A percentile compares a stretch with the other conserved stretches of the same genome.
These are phyloP conservation scores for Lasioglossum leucozonium DNA, from an alignment of 2,888 invertebrate genomes.

Conservation along the genomic window DNA sequence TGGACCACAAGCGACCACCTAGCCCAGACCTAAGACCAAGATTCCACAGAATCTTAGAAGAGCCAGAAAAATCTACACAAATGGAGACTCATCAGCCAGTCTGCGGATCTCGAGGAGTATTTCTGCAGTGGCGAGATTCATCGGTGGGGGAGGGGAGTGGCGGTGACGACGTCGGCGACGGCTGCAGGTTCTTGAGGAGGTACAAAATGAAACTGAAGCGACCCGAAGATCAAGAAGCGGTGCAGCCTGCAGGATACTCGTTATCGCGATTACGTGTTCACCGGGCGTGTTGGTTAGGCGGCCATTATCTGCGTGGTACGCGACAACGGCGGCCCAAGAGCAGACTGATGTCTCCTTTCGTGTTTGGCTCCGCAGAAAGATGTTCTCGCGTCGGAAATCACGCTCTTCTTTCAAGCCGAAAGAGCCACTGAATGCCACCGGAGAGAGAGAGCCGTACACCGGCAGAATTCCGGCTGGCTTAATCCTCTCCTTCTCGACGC, in stretches of 20 bases:
- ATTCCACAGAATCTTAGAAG: neutral
- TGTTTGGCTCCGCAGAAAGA: constrained; percentile 49
- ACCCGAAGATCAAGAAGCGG: neutral
- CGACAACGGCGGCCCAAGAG: constrained; percentile 47
- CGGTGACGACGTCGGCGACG: neutral
- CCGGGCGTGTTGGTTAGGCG: constrained; percentile 1
- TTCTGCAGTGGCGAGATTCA: neutral
- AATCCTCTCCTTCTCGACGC: constrained; percentile 42
- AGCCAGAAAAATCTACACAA: neutral
- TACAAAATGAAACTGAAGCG: constrained; percentile 1
- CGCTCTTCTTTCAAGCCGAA: constrained; percentile 71
- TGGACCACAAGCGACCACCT: no score
- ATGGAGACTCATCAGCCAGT: neutral
- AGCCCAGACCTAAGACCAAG: neutral
- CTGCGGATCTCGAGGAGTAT: neutral
- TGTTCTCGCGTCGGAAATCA: constrained; percentile 75
- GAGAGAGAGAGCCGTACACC: constrained; percentile 20
- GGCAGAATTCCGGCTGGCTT: constrained; percentile 60
- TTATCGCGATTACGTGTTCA: constrained; percentile 18
- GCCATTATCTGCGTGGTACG: constrained; percentile 72
- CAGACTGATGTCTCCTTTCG: constrained; percentile 39
- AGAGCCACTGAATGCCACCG: constrained; percentile 67
- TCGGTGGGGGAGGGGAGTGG: neutral
- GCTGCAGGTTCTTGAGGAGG: neutral
- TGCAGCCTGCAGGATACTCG: neutral